Percentiles rank a stretch among this genome's conserved stretches.
Evolutionary conservation across 2,113 vertebrate genomes (phyloP).

Genomic region (Passer montanus): DNA sequence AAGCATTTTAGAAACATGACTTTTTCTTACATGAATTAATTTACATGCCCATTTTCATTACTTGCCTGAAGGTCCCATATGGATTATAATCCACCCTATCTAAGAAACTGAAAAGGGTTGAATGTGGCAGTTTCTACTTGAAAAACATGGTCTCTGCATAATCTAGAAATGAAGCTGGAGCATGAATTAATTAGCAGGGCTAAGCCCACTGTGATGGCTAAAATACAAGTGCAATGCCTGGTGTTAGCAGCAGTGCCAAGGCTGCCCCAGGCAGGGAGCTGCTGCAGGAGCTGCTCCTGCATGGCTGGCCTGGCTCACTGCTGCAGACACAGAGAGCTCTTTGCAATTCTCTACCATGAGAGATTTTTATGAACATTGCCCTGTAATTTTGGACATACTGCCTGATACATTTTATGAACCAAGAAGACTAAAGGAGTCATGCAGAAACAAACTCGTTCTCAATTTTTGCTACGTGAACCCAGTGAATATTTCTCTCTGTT

Average conservation of each 20-base stretch:
- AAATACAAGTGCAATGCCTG: not conserved
- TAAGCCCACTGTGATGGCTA: not conserved
- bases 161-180: slow-evolving; percentile 34
- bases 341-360: too few relatives aligned
- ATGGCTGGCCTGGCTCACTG: not conserved
- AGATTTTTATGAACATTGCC: not conserved
- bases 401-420: not conserved
- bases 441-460: not conserved
- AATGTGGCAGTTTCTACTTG: not conserved
- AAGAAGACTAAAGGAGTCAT: not conserved
- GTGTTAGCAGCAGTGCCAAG: not conserved
- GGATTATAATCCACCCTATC: not conserved
- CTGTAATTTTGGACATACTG: not conserved
- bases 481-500: not conserved
- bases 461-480: not conserved
- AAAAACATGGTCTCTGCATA: not conserved
- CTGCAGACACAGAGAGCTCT: not conserved
- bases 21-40: not conserved
- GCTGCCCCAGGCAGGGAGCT: not conserved
- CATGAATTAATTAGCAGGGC: slow-evolving; percentile 6
- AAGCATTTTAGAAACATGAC: not conserved
- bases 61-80: not conserved
- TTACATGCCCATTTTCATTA: not conserved
- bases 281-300: not conserved
- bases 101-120: not conserved